Conservation (phyloP, 1,140 invertebrate genomes). For the Gryon sp. region DNA sequence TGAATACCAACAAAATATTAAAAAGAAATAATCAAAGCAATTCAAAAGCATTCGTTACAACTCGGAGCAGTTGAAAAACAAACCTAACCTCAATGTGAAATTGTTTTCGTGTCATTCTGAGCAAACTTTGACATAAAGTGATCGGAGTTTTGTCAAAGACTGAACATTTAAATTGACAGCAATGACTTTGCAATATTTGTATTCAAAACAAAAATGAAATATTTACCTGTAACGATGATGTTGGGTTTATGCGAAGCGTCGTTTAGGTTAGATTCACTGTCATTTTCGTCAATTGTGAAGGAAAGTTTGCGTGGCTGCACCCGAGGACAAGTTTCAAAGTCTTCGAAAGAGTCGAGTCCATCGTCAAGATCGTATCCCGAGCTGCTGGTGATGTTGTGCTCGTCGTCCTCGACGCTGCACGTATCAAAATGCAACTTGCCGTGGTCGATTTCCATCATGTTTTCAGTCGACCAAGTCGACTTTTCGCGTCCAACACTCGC, state of each 20-base stretch:
- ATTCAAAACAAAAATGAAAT: slow-evolving; percentile 7
- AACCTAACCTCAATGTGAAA: too few relatives aligned
- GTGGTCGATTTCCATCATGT: slow-evolving; percentile 73
- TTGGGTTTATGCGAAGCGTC: slow-evolving; percentile 62
- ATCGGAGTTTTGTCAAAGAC: too few relatives aligned
- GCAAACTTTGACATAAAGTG: too few relatives aligned
- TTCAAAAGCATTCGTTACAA: too few relatives aligned
- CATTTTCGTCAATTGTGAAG: slow-evolving; percentile 74
- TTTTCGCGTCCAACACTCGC: neutral
- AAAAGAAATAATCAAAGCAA: too few relatives aligned
- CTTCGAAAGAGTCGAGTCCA: slow-evolving; percentile 72
- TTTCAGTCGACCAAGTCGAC: slow-evolving; percentile 21
- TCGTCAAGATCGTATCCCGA: slow-evolving; percentile 74
- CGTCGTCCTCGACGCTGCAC: slow-evolving; percentile 73
- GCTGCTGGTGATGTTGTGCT: slow-evolving; percentile 73
- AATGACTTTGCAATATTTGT: neutral
- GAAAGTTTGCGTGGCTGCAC: slow-evolving; percentile 73
- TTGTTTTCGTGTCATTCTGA: too few relatives aligned
- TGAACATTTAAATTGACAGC: too few relatives aligned
- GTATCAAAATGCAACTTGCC: slow-evolving; percentile 73
- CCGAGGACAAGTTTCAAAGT: slow-evolving; percentile 67
- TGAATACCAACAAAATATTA: too few relatives aligned
- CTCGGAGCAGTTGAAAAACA: too few relatives aligned
- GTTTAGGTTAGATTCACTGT: slow-evolving; percentile 67
- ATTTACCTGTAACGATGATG: slow-evolving; percentile 67